These are phyloP conservation scores for Pristionchus entomophagus DNA, from an alignment of 2,888 invertebrate species.

Conservation along the genomic window DNA sequence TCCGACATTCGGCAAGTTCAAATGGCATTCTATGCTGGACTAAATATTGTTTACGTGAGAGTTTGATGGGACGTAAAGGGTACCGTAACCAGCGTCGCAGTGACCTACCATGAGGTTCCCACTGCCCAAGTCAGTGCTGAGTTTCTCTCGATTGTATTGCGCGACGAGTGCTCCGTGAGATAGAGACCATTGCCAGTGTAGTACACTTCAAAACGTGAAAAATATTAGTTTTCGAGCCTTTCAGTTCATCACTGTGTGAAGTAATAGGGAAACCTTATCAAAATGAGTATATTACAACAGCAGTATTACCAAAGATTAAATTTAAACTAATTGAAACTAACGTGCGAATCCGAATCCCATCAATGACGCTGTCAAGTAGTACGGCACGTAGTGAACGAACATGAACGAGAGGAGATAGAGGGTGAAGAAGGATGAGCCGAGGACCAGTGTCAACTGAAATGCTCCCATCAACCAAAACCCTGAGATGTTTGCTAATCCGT, in stretches of 20 bases:
- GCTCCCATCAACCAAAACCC: background rate
- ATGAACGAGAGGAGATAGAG: constrained; percentile 57
- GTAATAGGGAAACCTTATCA: too few species aligned
- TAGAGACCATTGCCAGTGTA: constrained; percentile 60
- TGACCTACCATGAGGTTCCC: constrained; percentile 55
- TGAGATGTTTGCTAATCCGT: too few species aligned
- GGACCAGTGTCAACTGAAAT: constrained; percentile 37
- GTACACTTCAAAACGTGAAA: constrained; percentile 58
- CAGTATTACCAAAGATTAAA: too few species aligned
- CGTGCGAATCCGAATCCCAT: constrained; percentile 63
- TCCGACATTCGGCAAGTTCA: too few species aligned
- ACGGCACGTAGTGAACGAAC: constrained; percentile 59
- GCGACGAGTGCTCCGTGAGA: constrained; percentile 57
- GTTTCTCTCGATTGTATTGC: constrained; percentile 57
- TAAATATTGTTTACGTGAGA: too few species aligned
- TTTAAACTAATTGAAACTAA: constrained; percentile 52
- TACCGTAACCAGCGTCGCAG: background rate
- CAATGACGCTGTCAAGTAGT: constrained; percentile 54
- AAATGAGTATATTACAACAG: too few species aligned
- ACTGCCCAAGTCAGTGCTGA: constrained; percentile 58
- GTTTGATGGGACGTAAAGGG: too few species aligned
- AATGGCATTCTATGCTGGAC: too few species aligned
- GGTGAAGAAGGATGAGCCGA: constrained; percentile 52
- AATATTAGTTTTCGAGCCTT: too few species aligned
- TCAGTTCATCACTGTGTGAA: too few species aligned